phyloP scores from a whole-genome alignment of 2,888 invertebrate genomes.

The Heliconius erato region DNA sequence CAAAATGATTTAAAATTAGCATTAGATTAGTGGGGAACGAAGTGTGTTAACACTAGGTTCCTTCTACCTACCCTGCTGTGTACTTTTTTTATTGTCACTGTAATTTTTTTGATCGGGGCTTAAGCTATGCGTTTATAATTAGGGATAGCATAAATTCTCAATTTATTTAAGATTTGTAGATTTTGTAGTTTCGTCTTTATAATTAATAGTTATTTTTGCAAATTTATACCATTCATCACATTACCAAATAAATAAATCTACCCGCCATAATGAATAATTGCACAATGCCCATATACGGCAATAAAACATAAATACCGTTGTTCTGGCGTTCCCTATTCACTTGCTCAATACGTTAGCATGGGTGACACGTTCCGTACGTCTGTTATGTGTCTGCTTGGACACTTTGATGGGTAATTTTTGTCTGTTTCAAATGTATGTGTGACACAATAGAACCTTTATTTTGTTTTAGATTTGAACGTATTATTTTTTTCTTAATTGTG shows the following conservation, averaged over 20 bases:
- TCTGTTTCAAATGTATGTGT: slow-evolving; percentile 16
- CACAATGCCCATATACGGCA: slow-evolving; percentile 11
- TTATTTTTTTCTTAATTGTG: not conserved
- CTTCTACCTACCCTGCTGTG: too few relatives aligned
- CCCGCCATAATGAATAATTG: not conserved
- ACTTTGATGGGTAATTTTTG: slow-evolving; percentile 42
- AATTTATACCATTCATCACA: not conserved
- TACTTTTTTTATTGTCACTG: too few relatives aligned
- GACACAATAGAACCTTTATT: not conserved
- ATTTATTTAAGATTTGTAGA: too few relatives aligned
- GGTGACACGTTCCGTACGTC: slow-evolving; percentile 50
- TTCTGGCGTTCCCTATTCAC: slow-evolving; percentile 48
- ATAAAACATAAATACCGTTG: slow-evolving; percentile 33
- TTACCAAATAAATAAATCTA: not conserved
- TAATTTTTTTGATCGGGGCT: too few relatives aligned
- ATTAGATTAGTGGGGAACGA: too few relatives aligned
- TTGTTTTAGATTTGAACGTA: not conserved
- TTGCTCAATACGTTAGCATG: slow-evolving; percentile 51
- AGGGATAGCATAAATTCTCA: too few relatives aligned
- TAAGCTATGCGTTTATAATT: too few relatives aligned
- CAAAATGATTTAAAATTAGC: too few relatives aligned
- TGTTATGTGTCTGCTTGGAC: slow-evolving; percentile 45
- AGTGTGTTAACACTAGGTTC: too few relatives aligned
- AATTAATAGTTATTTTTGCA: not conserved
- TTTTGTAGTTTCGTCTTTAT: too few relatives aligned